Conservation (phyloP, 35 echinoderm and acorn worm genomes). For the Heliocidaris tuberculata region DNA sequence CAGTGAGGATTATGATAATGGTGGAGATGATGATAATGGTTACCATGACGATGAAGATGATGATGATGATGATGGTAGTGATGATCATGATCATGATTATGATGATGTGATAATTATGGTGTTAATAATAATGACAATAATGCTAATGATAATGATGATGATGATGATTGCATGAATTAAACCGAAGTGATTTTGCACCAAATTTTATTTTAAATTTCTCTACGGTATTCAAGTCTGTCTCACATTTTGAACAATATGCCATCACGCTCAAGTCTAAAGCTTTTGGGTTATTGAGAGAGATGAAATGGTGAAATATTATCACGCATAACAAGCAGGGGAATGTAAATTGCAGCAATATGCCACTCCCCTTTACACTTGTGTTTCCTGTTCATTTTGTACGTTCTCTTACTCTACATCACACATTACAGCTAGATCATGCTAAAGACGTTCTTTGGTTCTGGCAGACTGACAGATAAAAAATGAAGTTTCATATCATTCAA, state of each 20-base stretch:
- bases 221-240: background rate
- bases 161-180: background rate
- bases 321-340: constrained; percentile 17
- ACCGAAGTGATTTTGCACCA: no score
- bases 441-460: no score
- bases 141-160: background rate
- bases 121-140: background rate
- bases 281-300: constrained; percentile 16
- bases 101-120: background rate
- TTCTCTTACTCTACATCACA: background rate
- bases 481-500: no score
- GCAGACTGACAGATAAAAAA: no score
- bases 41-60: background rate
- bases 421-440: background rate
- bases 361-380: background rate
- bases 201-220: background rate
- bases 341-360: background rate
- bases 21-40: background rate
- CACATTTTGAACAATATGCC: background rate
- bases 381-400: background rate
- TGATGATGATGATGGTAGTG: background rate
- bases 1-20: background rate
- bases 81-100: background rate
- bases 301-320: constrained; percentile 42
- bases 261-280: background rate